Evolutionary conservation across 2,888 invertebrate genomes (phyloP).

Genomic region (Xanthorhoe designata): DNA sequence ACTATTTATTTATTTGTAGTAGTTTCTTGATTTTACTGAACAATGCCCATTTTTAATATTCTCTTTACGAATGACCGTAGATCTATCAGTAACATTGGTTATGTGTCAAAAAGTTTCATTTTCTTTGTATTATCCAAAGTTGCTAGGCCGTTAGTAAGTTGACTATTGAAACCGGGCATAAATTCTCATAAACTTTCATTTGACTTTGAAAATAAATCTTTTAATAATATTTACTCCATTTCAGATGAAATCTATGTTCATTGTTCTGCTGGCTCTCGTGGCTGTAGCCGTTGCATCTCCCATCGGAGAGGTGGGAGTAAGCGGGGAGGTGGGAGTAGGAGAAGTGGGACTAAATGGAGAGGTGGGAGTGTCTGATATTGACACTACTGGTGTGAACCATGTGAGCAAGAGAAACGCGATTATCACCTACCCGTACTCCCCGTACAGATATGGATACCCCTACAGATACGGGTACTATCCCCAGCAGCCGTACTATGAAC

Average conservation of each 20-base stretch:
- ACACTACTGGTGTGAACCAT: no score
- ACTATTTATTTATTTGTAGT: no score
- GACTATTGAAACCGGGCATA: no score
- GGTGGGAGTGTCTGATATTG: not conserved
- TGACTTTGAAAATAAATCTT: no score
- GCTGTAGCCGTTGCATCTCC: not conserved
- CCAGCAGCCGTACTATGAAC: not conserved
- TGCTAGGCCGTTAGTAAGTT: no score
- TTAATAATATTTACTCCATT: not conserved
- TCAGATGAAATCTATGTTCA: not conserved
- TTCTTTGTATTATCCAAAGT: no score
- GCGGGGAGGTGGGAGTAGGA: not conserved
- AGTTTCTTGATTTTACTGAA: no score
- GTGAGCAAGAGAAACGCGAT: not conserved
- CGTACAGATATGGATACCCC: not conserved
- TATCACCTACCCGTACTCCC: not conserved
- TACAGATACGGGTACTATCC: not conserved
- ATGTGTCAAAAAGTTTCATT: no score
- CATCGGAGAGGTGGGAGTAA: not conserved
- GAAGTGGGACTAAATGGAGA: not conserved
- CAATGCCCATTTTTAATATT: no score
- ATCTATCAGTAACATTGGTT: no score
- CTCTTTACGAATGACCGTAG: no score
- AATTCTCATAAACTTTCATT: no score
- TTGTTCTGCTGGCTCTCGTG: not conserved